Evolutionary conservation across 2,113 vertebrate species (phyloP).

Genomic region (Psephotus haematonotus): DNA sequence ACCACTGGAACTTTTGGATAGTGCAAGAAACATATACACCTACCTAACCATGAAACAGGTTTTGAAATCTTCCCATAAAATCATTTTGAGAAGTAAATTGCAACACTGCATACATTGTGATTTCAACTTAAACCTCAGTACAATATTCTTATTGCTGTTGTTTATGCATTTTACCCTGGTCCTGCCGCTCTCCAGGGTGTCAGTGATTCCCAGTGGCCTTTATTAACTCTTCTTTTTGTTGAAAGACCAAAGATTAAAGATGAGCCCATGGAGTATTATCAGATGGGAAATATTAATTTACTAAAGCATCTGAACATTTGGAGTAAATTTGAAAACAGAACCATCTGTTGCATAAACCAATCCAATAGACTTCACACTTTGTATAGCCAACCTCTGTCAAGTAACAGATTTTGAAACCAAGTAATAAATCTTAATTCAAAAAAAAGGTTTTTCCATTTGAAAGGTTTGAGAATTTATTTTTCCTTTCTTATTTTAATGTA

Average conservation of each 20-base stretch:
- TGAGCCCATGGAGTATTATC: conserved; percentile 56
- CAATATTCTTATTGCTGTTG: neutral
- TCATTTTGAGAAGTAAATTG: neutral
- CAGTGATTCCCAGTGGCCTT: conserved; percentile 21
- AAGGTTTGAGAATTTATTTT: conserved; percentile 42
- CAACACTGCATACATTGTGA: neutral
- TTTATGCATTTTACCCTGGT: neutral
- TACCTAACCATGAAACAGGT: neutral
- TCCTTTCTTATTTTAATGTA: conserved; percentile 65
- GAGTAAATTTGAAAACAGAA: conserved; percentile 81
- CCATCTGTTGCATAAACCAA: conserved; percentile 76
- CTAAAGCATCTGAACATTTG: conserved; percentile 72
- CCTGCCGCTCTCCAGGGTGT: neutral
- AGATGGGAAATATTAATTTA: conserved; percentile 76
- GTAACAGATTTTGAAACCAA: conserved; percentile 73
- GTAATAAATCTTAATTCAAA: conserved; percentile 67
- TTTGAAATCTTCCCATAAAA: neutral
- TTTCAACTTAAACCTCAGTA: conserved; percentile 6
- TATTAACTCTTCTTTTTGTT: conserved; percentile 48
- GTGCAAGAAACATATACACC: neutral
- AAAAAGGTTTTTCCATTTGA: conserved; percentile 49
- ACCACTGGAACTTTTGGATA: neutral
- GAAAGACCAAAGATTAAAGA: conserved; percentile 61
- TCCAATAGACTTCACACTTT: conserved; percentile 69
- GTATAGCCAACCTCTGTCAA: conserved; percentile 72